Percentiles rank a stretch among this genome's conserved stretches.
Evolutionary conservation across 2,888 invertebrate genomes (phyloP).

Genomic region (Acronicta alni): DNA sequence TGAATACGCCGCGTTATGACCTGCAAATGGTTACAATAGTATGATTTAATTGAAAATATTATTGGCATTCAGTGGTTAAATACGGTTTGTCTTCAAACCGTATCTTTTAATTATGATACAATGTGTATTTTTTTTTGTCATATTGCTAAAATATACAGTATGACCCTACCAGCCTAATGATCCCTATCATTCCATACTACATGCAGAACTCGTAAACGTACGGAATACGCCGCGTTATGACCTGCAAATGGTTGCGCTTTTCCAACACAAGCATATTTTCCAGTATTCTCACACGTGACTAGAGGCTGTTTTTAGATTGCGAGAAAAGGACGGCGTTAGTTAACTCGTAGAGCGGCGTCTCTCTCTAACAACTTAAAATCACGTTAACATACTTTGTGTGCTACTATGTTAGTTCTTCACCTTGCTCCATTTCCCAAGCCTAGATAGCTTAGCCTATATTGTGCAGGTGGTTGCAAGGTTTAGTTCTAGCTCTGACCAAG

Average conservation of each 20-base stretch:
- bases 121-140: too few relatives aligned
- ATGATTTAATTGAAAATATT: too few relatives aligned
- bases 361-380: too few relatives aligned
- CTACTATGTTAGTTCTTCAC: slow-evolving; percentile 7
- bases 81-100: too few relatives aligned
- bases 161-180: not conserved
- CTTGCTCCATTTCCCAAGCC: slow-evolving; percentile 33
- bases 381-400: not conserved
- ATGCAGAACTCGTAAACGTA: slow-evolving; percentile 25
- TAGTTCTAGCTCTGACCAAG: not conserved
- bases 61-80: too few relatives aligned
- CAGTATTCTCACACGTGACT: slow-evolving; percentile 25
- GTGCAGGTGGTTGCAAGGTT: slow-evolving; percentile 23
- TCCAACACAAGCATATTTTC: slow-evolving; percentile 34
- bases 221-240: slow-evolving; percentile 25
- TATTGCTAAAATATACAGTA: too few relatives aligned
- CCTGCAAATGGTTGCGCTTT: slow-evolving; percentile 48
- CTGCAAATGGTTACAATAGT: slow-evolving; percentile 51
- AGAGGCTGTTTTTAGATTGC: not conserved
- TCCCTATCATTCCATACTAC: slow-evolving; percentile 27
- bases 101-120: too few relatives aligned
- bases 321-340: too few relatives aligned
- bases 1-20: slow-evolving; percentile 26
- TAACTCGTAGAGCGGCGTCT: too few relatives aligned
- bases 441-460: slow-evolving; percentile 14